phyloP scores from a whole-genome alignment of 2,113 vertebrate species.

The Otolemur garnettii region DNA sequence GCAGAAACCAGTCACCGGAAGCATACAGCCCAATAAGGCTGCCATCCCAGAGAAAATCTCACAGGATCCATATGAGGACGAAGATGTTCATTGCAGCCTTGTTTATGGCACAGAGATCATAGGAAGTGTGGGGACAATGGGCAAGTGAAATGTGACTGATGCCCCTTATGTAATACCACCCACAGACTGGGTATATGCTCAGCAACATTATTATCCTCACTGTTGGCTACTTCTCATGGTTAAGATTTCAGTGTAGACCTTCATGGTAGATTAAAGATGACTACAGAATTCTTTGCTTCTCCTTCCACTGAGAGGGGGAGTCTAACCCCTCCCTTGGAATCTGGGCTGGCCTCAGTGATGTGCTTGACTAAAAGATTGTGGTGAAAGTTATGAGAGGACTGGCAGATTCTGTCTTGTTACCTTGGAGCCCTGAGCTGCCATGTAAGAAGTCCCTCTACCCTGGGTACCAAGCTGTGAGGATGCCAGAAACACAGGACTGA shows the following conservation, averaged over 20 bases:
- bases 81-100: not conserved
- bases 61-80: not conserved
- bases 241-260: not conserved
- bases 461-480: not conserved
- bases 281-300: not conserved
- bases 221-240: not conserved
- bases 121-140: not conserved
- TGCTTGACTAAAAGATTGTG: not conserved
- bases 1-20: not conserved
- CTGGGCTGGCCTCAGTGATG: not conserved
- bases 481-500: not conserved
- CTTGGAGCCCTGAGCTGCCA: not conserved
- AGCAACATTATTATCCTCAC: not conserved
- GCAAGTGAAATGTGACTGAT: not conserved
- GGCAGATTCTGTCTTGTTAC: not conserved
- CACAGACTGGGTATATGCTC: too few relatives aligned
- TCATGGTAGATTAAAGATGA: not conserved
- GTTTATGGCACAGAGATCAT: not conserved
- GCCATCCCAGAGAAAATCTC: not conserved
- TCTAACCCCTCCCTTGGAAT: not conserved
- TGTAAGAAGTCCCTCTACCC: not conserved
- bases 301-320: not conserved
- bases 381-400: not conserved
- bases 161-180: not conserved
- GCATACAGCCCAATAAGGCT: not conserved